A percentile compares a stretch with the other conserved stretches of the same genome.
These are phyloP conservation scores for Caradrina clavipalpis DNA, from an alignment of 2,888 invertebrate genomes.

Conservation along the genomic window DNA sequence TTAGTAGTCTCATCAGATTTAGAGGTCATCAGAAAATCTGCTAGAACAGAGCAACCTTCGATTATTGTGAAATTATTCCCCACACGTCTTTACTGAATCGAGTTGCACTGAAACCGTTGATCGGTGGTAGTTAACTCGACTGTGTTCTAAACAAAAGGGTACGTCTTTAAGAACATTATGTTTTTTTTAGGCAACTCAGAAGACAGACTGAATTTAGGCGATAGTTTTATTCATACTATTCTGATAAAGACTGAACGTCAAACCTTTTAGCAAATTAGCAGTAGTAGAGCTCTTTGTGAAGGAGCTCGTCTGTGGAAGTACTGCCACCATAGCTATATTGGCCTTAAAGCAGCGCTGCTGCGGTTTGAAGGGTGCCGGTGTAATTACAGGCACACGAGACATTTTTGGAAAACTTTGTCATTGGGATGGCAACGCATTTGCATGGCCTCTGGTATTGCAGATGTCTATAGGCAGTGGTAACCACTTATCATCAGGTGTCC, in stretches of 20 bases:
- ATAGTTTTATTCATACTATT: not conserved
- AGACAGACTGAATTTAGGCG: not conserved
- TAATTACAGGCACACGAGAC: no score
- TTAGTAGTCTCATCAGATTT: slow-evolving; percentile 23
- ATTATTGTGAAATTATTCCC: slow-evolving; percentile 28
- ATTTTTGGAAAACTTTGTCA: no score
- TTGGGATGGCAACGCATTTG: no score
- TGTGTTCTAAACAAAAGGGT: slow-evolving; percentile 23
- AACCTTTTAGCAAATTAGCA: not conserved
- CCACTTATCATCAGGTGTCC: no score
- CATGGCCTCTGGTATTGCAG: no score
- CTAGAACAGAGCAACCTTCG: slow-evolving; percentile 27
- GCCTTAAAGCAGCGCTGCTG: no score
- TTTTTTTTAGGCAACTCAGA: slow-evolving; percentile 9
- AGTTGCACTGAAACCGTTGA: slow-evolving; percentile 24
- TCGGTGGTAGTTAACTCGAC: slow-evolving; percentile 20
- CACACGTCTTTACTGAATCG: slow-evolving; percentile 37
- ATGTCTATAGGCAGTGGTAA: no score
- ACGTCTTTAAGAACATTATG: slow-evolving; percentile 5
- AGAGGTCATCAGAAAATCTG: slow-evolving; percentile 5
- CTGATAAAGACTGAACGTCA: no score
- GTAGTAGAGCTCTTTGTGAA: no score
- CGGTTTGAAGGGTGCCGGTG: no score
- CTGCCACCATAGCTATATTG: no score
- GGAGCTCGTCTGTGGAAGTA: no score